Base-by-base conservation (phyloP, 2,113 vertebrate species). In the Anarhynchus alexandrinus region DNA sequence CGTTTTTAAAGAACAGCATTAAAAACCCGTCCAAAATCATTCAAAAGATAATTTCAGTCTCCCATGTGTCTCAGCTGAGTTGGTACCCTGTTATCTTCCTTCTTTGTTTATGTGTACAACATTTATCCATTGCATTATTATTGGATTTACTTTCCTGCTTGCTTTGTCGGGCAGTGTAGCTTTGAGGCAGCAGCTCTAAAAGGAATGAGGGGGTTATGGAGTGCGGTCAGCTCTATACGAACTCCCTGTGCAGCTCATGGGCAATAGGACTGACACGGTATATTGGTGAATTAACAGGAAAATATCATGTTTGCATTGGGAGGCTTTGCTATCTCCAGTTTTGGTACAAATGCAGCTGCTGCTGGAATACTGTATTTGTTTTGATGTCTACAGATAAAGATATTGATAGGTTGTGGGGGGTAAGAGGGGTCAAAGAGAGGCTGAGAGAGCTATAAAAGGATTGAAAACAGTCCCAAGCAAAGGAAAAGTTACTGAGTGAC, bases 191-290 rank as follows among this genome's bases (percentile, higher is more conserved):
- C 73, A 77, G 25, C 55, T 84, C 32, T 59, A 5, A n/a, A 54
- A 88, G 49, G 25, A 83, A 18, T 3, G 8, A 30, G 25, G 4
- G 8, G 8, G 4, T 42, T 80, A 42, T 3, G 23, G 69, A 74
- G 20, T 23, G 15, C 5, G 7, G 11, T 74, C 12, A 7, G 34
- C 26, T 85, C 64, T 38, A 61, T 54, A 15, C 0, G 0, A 42
- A 13, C 26, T 85, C 36, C n/a, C 32, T 43, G 27, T 30, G 54
- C 45, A 42, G 25, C 72, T 73, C 51, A 14, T 2, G 1, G 25
- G n/a, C 29, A 15, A 12, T 21, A 62, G 73, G 38, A 55, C 70
- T 85, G 58, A 36, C 71, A 15, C 38, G 76, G 13, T 42, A 38
- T 32, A 15, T 23, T 1, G 5, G 15, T 59, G 59, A 78, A 51